phyloP scores from a whole-genome alignment of 2,888 invertebrate genomes.

The Pedicia rivosa region DNA sequence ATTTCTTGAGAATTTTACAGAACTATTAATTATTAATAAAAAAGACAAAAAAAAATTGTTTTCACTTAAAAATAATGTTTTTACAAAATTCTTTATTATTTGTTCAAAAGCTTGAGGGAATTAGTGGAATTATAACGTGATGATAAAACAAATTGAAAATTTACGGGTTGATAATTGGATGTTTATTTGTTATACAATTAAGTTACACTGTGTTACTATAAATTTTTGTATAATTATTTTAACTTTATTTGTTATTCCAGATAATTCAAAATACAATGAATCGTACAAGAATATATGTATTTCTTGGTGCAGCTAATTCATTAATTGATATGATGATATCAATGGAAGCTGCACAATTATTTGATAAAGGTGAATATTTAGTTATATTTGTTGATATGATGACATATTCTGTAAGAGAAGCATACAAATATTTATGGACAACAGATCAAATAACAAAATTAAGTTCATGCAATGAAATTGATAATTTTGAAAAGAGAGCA shows the following conservation, averaged over 20 bases:
- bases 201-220: too few relatives aligned
- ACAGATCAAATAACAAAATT: constrained; percentile 39
- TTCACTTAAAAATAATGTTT: too few relatives aligned
- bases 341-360: constrained; percentile 76
- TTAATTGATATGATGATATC: constrained; percentile 82
- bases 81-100: too few relatives aligned
- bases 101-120: too few relatives aligned
- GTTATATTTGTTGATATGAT: constrained; percentile 89
- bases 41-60: too few relatives aligned
- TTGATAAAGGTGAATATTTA: constrained; percentile 86
- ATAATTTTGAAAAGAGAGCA: constrained; percentile 42
- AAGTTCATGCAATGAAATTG: constrained; percentile 40
- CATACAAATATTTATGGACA: constrained; percentile 64
- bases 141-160: too few relatives aligned
- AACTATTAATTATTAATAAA: too few relatives aligned
- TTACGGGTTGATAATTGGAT: too few relatives aligned
- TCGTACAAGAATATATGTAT: constrained; percentile 83
- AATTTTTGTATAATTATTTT: constrained; percentile 4
- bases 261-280: constrained; percentile 68
- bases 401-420: constrained; percentile 61
- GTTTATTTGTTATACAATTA: too few relatives aligned
- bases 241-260: constrained; percentile 40
- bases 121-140: too few relatives aligned
- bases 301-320: constrained; percentile 72
- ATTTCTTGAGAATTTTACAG: too few relatives aligned